A percentile compares a stretch with the other conserved stretches of the same genome.
Evolutionary conservation across 2,888 invertebrate genomes (phyloP).

Genomic region (Slavum lentiscoides): DNA sequence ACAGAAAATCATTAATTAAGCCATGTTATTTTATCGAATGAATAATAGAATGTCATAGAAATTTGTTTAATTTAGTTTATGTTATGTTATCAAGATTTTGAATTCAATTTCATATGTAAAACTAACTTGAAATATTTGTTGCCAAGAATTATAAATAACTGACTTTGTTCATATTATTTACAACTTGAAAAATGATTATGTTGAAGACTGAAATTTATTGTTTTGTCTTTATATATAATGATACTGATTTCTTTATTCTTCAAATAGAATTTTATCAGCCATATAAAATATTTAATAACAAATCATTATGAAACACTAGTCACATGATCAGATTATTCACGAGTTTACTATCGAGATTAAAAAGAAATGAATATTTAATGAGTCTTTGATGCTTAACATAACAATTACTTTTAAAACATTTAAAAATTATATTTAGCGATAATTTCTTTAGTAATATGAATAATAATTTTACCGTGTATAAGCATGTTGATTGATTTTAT

Average conservation of each 20-base stretch:
- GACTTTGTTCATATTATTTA: background rate
- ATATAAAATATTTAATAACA: background rate
- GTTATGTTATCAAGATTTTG: constrained; percentile 19
- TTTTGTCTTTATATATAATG: constrained; percentile 30
- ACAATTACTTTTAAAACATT: background rate
- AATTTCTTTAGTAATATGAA: constrained; percentile 12
- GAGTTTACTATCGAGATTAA: background rate
- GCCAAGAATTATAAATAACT: background rate
- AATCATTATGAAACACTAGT: constrained; percentile 31
- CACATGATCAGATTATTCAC: constrained; percentile 15
- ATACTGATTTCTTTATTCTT: constrained; percentile 15
- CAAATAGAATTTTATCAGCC: background rate
- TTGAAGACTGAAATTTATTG: constrained; percentile 21
- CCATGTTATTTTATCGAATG: constrained; percentile 14
- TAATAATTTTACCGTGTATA: constrained; percentile 15
- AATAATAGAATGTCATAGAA: background rate
- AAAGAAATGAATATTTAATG: background rate
- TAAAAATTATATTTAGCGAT: background rate
- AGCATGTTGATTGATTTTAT: constrained; percentile 39
- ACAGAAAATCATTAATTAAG: constrained; percentile 10
- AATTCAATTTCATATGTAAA: background rate
- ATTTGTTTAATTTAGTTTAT: constrained; percentile 6
- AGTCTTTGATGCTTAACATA: constrained; percentile 26
- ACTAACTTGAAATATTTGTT: constrained; percentile 1
- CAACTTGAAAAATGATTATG: background rate